phyloP scores from a whole-genome alignment of 2,113 vertebrate genomes.

The Motacilla tschutschensis region DNA sequence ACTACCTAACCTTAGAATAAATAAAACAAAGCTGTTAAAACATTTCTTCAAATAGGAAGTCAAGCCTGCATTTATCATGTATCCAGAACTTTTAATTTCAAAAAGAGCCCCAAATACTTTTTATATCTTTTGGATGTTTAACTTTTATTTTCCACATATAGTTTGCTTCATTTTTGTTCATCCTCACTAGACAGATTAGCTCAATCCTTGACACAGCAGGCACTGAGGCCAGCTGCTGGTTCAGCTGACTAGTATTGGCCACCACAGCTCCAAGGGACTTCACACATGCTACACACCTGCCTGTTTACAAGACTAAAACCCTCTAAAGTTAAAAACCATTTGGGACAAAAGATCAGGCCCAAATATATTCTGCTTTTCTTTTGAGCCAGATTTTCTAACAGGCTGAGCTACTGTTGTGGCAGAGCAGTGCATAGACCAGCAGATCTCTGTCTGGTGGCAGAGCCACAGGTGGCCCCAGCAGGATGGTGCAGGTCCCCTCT shows the following conservation, averaged over 20 bases:
- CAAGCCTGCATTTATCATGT: background rate
- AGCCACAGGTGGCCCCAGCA: background rate
- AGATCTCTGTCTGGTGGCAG: background rate
- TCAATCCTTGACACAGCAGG: background rate
- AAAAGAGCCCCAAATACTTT: background rate
- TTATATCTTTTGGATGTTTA: background rate
- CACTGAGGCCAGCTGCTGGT: background rate
- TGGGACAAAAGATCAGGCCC: background rate
- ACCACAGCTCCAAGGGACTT: background rate
- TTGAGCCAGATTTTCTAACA: background rate
- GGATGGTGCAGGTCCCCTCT: background rate
- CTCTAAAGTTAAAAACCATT: background rate
- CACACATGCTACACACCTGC: fast-evolving
- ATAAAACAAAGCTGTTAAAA: background rate
- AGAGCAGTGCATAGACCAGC: background rate
- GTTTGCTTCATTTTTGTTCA: background rate
- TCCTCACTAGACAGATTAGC: background rate
- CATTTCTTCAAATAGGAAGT: background rate
- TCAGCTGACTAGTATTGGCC: background rate
- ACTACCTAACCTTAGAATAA: background rate
- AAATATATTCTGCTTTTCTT: background rate
- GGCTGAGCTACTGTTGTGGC: background rate
- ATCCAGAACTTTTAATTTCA: background rate
- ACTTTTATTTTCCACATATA: background rate
- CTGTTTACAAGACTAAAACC: background rate